Evolutionary conservation across 1,140 invertebrate species (phyloP), one percentile per base, ranked within the genome.

Genomic region (Steinernema feltiae): DNA sequence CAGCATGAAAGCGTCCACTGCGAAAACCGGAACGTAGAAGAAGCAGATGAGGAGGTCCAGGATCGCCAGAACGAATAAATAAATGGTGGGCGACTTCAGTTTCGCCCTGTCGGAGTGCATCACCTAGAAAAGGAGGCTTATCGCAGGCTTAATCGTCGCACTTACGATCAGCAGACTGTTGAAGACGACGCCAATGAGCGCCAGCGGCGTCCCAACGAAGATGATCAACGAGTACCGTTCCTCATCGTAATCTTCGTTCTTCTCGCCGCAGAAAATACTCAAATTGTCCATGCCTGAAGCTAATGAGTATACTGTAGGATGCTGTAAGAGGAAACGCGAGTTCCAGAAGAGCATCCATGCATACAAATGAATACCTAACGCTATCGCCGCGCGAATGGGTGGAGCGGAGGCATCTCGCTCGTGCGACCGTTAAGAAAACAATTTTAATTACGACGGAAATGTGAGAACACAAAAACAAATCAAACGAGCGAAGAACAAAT

Each of bases 11-110:
- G 81, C 81, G 72, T 82, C 81, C 17, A 82, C 76, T 1, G 81
- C 81, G 69, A 82, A 83, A 41, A 82, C 80, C 15, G 81, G 81
- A 7, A 82, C 70, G 70, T 82, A 82, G 70, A 82, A 79, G 1
- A 78, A 35, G 71, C 82, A 83, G 71, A 82, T 82, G n/a, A 83
- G 69, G 0, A 79, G 63, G 69, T 82, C 81, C 27, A 82, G 69
- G 69, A 81, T 79, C 3, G 81, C 81, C 53, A 83, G 69, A 0
- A 79, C n/a, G 35, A 80, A 74, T 15, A 82, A 63, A 30, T 82
- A 82, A 12, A 82, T 69, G 1, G 77, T 82, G 0, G 81, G 81
- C 0, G 81, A 80, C 30, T 79, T 76, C 12, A 63, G 0, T 70
- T 63, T 0, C 72, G 76, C 41, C 78, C 76, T 17, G 30, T 27